These are phyloP conservation scores for Parapsyche elsis DNA, from an alignment of 1,140 invertebrate species.

Conservation along the genomic window DNA sequence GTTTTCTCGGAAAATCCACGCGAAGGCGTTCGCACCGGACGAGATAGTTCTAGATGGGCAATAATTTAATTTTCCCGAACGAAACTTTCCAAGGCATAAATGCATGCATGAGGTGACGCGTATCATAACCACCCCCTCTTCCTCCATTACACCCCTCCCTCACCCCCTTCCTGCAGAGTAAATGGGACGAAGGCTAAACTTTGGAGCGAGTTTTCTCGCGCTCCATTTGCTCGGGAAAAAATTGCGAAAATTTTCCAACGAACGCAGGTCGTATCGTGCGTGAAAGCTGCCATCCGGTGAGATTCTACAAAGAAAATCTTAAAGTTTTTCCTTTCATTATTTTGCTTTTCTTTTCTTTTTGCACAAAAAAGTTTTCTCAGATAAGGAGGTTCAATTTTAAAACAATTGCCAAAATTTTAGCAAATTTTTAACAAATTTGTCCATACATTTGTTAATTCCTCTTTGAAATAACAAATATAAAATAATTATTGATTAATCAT, in stretches of 20 bases:
- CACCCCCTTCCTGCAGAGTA: not conserved
- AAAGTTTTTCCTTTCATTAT: not conserved
- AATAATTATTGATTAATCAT: too few species aligned
- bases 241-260: conserved; percentile 29
- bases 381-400: too few species aligned
- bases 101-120: conserved; percentile 22
- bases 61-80: conserved; percentile 35
- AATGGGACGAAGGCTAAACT: conserved; percentile 28
- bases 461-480: too few species aligned
- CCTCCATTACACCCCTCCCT: conserved; percentile 13
- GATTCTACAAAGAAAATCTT: not conserved
- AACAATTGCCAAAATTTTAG: too few species aligned
- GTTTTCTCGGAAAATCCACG: not conserved
- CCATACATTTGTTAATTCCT: too few species aligned
- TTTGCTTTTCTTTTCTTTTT: conserved; percentile 4
- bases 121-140: not conserved
- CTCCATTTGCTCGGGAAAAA: conserved; percentile 41
- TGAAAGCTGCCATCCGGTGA: conserved; percentile 17
- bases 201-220: conserved; percentile 31
- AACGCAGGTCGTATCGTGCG: conserved; percentile 11
- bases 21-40: not conserved
- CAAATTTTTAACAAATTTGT: too few species aligned
- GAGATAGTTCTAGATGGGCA: conserved; percentile 18
- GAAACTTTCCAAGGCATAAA: conserved; percentile 34
- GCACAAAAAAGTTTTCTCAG: too few species aligned